Percentiles rank a stretch among this genome's conserved stretches.
These are phyloP conservation scores for Stegodyphus mimosarum DNA, from an alignment of 1,140 invertebrate genomes.

Conservation along the genomic window DNA sequence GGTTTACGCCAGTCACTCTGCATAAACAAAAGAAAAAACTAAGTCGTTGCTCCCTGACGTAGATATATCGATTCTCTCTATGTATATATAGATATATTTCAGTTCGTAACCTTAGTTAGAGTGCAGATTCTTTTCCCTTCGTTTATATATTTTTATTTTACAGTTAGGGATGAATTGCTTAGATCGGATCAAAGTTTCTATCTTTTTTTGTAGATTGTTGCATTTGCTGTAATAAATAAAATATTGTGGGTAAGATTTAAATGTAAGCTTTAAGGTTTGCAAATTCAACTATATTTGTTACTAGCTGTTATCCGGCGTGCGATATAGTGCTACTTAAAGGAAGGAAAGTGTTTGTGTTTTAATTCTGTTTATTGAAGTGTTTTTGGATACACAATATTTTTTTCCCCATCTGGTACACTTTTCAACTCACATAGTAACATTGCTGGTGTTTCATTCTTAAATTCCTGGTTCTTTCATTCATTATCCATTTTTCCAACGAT, in stretches of 20 bases:
- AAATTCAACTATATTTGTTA: neutral
- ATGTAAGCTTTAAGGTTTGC: neutral
- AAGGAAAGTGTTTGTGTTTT: too few relatives aligned
- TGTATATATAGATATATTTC: constrained; percentile 47
- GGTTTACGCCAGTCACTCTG: constrained; percentile 32
- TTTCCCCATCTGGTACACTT: too few relatives aligned
- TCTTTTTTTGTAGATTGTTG: constrained; percentile 14
- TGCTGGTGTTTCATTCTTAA: too few relatives aligned
- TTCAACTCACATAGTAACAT: too few relatives aligned
- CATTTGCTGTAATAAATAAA: constrained; percentile 14
- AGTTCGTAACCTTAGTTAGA: neutral
- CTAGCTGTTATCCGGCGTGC: neutral
- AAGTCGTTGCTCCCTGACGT: neutral
- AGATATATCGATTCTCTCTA: constrained; percentile 37
- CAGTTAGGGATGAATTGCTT: constrained; percentile 35
- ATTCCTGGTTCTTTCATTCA: too few relatives aligned
- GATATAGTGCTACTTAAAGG: too few relatives aligned
- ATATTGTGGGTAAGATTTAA: constrained; percentile 1
- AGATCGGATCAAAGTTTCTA: constrained; percentile 24
- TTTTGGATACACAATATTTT: too few relatives aligned
- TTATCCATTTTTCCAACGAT: too few relatives aligned
- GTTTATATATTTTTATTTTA: constrained; percentile 44
- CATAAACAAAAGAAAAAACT: constrained; percentile 37
- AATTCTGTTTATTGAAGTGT: too few relatives aligned
- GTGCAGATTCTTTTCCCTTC: neutral